Evolutionary conservation across 2,888 invertebrate genomes (phyloP).

Genomic region (Zygogramma bicolorata): DNA sequence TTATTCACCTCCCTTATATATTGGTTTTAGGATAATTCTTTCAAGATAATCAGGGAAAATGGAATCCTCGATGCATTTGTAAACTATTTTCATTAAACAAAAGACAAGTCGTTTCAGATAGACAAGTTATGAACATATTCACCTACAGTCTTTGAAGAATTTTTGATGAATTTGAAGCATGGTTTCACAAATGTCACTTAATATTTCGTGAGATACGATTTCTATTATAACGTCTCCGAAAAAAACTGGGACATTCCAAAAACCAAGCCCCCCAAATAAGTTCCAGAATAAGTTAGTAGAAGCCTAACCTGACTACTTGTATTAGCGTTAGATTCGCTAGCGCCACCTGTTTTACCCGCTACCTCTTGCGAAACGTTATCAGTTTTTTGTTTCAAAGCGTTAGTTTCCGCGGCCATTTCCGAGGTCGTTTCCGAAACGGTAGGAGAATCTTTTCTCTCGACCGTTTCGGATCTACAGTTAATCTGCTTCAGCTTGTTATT

Average conservation of each 20-base stretch:
- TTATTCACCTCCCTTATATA: too few species aligned
- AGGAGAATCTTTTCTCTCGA: constrained; percentile 35
- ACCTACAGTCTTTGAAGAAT: neutral
- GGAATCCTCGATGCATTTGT: too few species aligned
- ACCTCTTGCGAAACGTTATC: constrained; percentile 27
- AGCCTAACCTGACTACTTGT: constrained; percentile 40
- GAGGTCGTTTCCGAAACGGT: constrained; percentile 27
- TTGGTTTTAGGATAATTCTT: too few species aligned
- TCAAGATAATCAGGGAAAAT: too few species aligned
- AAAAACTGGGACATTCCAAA: neutral
- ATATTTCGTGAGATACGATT: too few species aligned
- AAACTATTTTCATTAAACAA: too few species aligned
- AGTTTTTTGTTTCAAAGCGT: constrained; percentile 8
- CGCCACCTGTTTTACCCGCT: constrained; percentile 4
- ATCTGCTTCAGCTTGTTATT: constrained; percentile 75
- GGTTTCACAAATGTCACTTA: neutral
- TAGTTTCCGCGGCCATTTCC: constrained; percentile 25
- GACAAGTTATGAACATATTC: neutral
- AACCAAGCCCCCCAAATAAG: neutral
- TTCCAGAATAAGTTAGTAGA: constrained; percentile 27
- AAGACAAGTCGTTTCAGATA: too few species aligned
- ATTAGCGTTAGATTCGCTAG: constrained; percentile 25
- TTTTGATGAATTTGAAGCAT: neutral
- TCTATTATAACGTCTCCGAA: too few species aligned
- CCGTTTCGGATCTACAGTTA: constrained; percentile 66